Conservation (phyloP, 2,797 vertebrate species). For the Apodemus agrarius region DNA sequence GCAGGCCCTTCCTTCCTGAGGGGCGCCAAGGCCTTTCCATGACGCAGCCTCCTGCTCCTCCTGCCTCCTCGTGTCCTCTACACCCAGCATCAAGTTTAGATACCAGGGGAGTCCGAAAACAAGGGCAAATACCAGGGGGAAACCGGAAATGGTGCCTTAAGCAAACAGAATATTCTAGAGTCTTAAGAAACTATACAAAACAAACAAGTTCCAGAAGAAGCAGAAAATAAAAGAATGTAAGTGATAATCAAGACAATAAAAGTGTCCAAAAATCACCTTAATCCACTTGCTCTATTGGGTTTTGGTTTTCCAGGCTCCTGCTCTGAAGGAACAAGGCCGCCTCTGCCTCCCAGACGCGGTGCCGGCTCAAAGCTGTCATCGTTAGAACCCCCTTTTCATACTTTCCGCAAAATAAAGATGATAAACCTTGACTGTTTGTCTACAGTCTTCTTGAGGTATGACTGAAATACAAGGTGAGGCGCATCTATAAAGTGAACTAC, state of each 20-base stretch:
- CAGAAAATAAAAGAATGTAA: not conserved
- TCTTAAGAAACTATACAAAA: constrained; percentile 55
- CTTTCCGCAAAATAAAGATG: constrained; percentile 25
- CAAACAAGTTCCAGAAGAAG: constrained; percentile 52
- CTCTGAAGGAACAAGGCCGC: not conserved
- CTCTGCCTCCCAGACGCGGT: constrained; percentile 50
- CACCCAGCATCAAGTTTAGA: not conserved
- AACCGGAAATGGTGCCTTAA: constrained; percentile 19
- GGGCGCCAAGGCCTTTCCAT: constrained; percentile 78
- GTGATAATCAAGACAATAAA: constrained; percentile 38
- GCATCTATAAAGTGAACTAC: constrained; percentile 15
- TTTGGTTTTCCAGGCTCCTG: constrained; percentile 3
- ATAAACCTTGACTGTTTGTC: constrained; percentile 29
- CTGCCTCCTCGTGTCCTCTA: not conserved
- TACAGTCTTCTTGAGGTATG: not conserved
- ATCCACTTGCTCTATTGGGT: not conserved
- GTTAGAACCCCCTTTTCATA: not conserved
- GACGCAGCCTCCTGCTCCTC: constrained; percentile 69
- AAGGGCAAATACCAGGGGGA: not conserved
- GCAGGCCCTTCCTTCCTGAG: constrained; percentile 79
- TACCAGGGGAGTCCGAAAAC: not conserved
- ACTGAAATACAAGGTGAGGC: not conserved
- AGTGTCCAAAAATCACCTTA: constrained; percentile 46
- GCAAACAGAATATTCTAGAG: constrained; percentile 24
- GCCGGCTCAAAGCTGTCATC: constrained; percentile 23